Percentiles rank a stretch among this genome's conserved stretches.
These are phyloP conservation scores for Entosphenus tridentatus DNA, from an alignment of 2,113 vertebrate genomes.

Conservation along the genomic window DNA sequence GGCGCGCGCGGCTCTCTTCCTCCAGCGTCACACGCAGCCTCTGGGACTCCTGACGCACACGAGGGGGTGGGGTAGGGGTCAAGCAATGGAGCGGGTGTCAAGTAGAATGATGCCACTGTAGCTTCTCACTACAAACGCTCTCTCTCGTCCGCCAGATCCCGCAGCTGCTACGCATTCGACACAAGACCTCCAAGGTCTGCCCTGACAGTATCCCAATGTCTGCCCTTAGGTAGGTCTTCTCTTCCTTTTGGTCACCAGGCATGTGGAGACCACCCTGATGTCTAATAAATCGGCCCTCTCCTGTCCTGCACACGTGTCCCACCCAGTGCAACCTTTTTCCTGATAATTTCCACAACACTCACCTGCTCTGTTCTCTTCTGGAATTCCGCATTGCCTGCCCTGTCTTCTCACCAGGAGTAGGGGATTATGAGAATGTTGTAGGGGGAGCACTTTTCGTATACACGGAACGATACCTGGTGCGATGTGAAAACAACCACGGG, in stretches of 20 bases:
- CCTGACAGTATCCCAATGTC: not conserved
- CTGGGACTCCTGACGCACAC: slow-evolving; percentile 54
- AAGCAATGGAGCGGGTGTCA: not conserved
- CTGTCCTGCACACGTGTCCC: too few relatives aligned
- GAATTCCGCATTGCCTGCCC: too few relatives aligned
- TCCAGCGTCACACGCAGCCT: slow-evolving; percentile 88
- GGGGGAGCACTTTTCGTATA: not conserved
- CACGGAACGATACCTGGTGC: not conserved
- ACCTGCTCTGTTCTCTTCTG: too few relatives aligned
- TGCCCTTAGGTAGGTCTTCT: too few relatives aligned
- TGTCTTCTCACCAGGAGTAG: too few relatives aligned
- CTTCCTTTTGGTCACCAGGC: too few relatives aligned
- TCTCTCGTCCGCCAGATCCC: not conserved
- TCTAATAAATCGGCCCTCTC: too few relatives aligned
- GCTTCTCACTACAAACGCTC: not conserved
- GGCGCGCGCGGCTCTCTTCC: slow-evolving; percentile 73
- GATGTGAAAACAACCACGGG: too few relatives aligned
- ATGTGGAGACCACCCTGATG: too few relatives aligned
- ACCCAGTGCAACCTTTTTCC: too few relatives aligned
- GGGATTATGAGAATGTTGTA: too few relatives aligned
- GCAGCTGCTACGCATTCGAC: not conserved
- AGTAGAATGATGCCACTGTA: not conserved
- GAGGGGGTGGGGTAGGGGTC: slow-evolving; percentile 2
- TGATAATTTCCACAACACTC: too few relatives aligned
- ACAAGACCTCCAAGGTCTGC: not conserved